Evolutionary conservation across 1,140 invertebrate genomes (phyloP), one percentile per base, ranked within the genome.

Genomic region (Coenobita brevimanus): DNA sequence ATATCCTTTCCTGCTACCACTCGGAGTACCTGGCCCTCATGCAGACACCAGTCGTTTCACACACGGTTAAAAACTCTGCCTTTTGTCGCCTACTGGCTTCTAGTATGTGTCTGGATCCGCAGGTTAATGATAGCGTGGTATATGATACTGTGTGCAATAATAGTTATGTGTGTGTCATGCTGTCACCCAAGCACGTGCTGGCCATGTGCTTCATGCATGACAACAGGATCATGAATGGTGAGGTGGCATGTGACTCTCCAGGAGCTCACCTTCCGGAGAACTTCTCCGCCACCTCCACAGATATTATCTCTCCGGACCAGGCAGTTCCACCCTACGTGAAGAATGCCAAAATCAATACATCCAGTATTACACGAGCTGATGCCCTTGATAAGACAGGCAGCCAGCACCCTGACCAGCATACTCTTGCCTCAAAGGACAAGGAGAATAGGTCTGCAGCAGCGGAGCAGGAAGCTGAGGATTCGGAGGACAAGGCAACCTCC

Each of bases 181-280:
- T 90, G 15, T 90, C 88, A 38, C 88, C 90, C 64, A 89, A 90
- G 36, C 90, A 90, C 69, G 50, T 90, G 41, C 73, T 90, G 79
- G 90, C 90, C 41, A 83, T 90, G 82, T 90, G 90, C 50, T 88
- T 86, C 73, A 90, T 90, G 82, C 80, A 90, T 21, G 83, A 90
- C 67, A 54, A 64, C 60, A 36, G 67, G 24, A 75, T 89, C 10
- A 38, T 89, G 30, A 78, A 89, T 69, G 41, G 64, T 21, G 67
- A 73, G 15, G 50, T 84, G 21, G 38, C 69, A 10, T 89, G 88
- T 54, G 67, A 83, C 21, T 36, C 69, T 21, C 46, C 33, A 46
- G 85, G 57, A 38, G 54, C 81, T 50, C 73, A 33, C n/a, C 50
- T 78, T 13, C 67, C 83, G 38, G 88, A 89, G 79, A 88, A 86